These are phyloP conservation scores for Drosophila simulans DNA, from an alignment of 1,140 invertebrate genomes.

Conservation along the genomic window DNA sequence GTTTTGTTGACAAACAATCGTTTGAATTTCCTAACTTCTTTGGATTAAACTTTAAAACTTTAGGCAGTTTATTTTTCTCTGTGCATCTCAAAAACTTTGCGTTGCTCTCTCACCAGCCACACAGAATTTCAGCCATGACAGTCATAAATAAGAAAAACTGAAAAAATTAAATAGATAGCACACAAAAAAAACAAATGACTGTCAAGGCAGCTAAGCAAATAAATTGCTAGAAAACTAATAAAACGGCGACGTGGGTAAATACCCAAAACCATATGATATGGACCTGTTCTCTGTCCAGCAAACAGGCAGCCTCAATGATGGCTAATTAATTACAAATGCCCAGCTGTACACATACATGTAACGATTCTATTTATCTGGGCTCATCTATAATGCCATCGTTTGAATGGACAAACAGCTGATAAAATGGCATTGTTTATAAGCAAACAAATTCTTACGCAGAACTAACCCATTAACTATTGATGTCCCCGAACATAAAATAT, in stretches of 20 bases:
- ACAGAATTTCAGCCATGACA: conserved; percentile 20
- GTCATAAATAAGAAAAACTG: conserved; percentile 32
- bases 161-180: conserved; percentile 61
- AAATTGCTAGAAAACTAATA: conserved; percentile 74
- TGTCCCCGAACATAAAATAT: conserved; percentile 11
- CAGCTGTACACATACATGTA: conserved; percentile 26
- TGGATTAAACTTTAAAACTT: no score
- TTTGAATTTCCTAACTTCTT: no score
- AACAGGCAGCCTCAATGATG: conserved; percentile 49
- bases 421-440: conserved; percentile 1
- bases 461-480: neutral
- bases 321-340: conserved; percentile 68
- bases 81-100: neutral
- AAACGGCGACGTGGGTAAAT: conserved; percentile 55
- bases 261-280: conserved; percentile 33
- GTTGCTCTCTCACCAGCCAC: conserved; percentile 4
- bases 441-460: conserved; percentile 6
- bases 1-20: no score
- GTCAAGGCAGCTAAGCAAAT: conserved; percentile 72
- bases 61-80: neutral
- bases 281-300: conserved; percentile 59
- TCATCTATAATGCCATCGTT: conserved; percentile 5
- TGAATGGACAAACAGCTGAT: conserved; percentile 26
- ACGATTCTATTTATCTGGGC: neutral
- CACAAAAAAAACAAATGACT: conserved; percentile 67